Evolutionary conservation across 2,113 vertebrate species (phyloP), one percentile per base, ranked within the genome.

Genomic region (Triplophysa tibetana): DNA sequence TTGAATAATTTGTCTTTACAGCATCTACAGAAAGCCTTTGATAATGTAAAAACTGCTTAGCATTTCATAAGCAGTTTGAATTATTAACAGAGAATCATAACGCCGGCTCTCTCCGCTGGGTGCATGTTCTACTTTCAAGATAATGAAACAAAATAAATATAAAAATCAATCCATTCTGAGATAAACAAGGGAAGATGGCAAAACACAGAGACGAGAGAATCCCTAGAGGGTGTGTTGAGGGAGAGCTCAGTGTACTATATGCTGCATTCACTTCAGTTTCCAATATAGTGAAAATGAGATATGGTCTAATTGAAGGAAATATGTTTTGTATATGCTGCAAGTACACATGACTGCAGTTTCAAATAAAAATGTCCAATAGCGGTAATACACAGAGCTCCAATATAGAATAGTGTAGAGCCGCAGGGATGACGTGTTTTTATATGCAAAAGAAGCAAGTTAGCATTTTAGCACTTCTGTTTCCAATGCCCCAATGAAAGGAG

Each of bases 31-130:
- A 61, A 69, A 56, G 1, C 48, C 33, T 43, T 33, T 70, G 64
- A 54, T 70, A 66, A 64, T 38, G 13, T 19, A 38, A 62, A 79
- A 12, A 23, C 24, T 77, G 41, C 23, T 38, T 50, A 33, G 67
- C 54, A 81, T 73, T 52, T 8, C 52, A 43, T 12, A 21, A 23
- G 63, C 61, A 56, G 29, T 66, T 65, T 80, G 17, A 80, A 77
- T 83, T 52, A 83, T 83, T 83, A 69, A 68, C 21, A 43, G 54
- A 73, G 62, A 48, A 11, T 65, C 6, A 13, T 54, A 19, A 66
- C 19, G 33, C 48, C 38, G 38, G 17, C 67, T 41, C 43, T 70
- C 67, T 70, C 58, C 13, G 62, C 24, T 52, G 67, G 58, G 67
- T 62, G 66, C 23, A 50, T 52, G 38, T 4, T 4, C 73, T 73